These are phyloP conservation scores for Athetis lepigone DNA, from an alignment of 2,888 invertebrate species.

Conservation along the genomic window DNA sequence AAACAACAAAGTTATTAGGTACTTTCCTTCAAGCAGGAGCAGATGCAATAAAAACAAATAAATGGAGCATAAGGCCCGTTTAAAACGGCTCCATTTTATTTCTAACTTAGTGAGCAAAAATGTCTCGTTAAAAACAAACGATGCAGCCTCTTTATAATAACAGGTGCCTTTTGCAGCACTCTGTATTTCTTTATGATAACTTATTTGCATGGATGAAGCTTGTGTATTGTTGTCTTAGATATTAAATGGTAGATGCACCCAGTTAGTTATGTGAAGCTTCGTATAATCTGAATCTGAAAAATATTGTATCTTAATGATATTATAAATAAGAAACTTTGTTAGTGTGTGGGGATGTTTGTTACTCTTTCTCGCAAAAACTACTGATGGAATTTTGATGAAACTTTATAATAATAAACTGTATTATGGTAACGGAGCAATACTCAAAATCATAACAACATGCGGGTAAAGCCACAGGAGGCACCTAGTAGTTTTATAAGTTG, in stretches of 20 bases:
- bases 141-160: slow-evolving; percentile 47
- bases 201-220: slow-evolving; percentile 31
- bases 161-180: slow-evolving; percentile 24
- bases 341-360: no score
- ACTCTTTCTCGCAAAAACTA: no score
- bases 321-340: no score
- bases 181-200: slow-evolving; percentile 27
- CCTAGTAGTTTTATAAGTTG: no score
- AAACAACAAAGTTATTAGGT: neutral
- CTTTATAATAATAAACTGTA: no score
- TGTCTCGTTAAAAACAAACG: slow-evolving; percentile 36
- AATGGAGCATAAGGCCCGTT: slow-evolving; percentile 18
- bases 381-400: no score
- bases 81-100: slow-evolving; percentile 25
- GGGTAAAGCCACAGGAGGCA: no score
- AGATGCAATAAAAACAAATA: slow-evolving; percentile 31
- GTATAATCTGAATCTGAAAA: no score
- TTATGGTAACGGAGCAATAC: no score
- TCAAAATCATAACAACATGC: no score
- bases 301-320: no score
- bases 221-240: slow-evolving; percentile 4
- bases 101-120: slow-evolving; percentile 35
- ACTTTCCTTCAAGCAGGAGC: slow-evolving; percentile 10
- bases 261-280: neutral
- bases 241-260: neutral